Percentiles rank a stretch among this genome's conserved stretches.
Conservation (phyloP, 2,797 vertebrate genomes). For the Arctocebus calabarensis region DNA sequence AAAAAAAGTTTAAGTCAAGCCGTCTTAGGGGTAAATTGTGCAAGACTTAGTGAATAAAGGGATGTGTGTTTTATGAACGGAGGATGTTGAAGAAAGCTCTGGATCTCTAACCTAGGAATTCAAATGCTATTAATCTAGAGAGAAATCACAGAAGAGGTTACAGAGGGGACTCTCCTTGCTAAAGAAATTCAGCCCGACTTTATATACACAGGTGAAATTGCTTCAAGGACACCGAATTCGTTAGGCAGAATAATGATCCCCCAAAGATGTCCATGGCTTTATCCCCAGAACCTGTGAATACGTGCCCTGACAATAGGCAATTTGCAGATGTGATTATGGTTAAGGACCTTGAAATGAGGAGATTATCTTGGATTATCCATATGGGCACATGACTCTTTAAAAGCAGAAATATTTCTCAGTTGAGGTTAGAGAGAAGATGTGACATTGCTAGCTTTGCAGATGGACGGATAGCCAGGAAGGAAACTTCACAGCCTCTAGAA, state of each 20-base stretch:
- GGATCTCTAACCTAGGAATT: background rate
- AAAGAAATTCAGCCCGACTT: background rate
- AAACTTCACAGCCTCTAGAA: background rate
- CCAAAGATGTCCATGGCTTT: background rate
- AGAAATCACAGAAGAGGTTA: background rate
- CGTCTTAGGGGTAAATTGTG: background rate
- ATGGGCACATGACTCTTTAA: background rate
- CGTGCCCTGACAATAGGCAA: background rate
- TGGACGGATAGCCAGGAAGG: background rate
- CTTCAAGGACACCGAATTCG: background rate
- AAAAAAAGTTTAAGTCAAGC: background rate
- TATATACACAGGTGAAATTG: background rate
- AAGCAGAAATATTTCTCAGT: background rate
- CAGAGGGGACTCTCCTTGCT: background rate
- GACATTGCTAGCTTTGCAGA: background rate
- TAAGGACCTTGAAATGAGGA: background rate
- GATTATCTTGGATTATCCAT: background rate
- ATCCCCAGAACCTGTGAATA: background rate
- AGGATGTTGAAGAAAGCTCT: background rate
- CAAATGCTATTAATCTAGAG: background rate
- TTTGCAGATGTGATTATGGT: background rate
- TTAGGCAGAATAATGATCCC: background rate
- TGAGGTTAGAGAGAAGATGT: background rate
- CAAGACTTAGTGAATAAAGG: background rate
- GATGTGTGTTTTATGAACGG: background rate